These are phyloP conservation scores for Drosophila obscura DNA, from an alignment of 1,140 invertebrate species.

Conservation along the genomic window DNA sequence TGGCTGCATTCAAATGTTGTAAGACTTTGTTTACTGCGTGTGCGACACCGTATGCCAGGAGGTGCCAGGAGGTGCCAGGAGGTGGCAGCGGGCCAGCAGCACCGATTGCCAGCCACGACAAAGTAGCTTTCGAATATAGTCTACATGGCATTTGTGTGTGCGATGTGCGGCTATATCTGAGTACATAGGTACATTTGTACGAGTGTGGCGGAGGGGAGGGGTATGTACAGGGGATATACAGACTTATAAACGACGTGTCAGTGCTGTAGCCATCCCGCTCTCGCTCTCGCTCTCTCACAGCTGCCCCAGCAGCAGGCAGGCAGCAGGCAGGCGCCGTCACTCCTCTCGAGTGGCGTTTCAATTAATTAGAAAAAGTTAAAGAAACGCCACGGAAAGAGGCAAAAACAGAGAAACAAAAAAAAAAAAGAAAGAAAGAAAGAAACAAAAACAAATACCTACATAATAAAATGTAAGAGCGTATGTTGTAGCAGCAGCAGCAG, in stretches of 20 bases:
- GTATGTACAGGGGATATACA: no score
- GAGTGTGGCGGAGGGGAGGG: no score
- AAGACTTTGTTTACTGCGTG: conserved; percentile 74
- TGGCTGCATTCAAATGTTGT: conserved; percentile 78
- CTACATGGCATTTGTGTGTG: background rate
- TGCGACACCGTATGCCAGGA: conserved; percentile 37
- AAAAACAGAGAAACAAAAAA: conserved; percentile 4
- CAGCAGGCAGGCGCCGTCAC: conserved; percentile 39
- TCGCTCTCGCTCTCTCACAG: conserved; percentile 10
- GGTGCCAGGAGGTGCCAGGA: background rate
- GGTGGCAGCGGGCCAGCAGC: conserved; percentile 1
- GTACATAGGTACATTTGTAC: conserved; percentile 33
- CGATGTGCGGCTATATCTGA: no score
- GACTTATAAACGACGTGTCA: conserved; percentile 6
- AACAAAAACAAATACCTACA: conserved; percentile 72
- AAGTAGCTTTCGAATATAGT: conserved; percentile 50
- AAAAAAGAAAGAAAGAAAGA: conserved; percentile 26
- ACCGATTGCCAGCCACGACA: conserved; percentile 40
- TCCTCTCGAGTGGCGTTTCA: conserved; percentile 77
- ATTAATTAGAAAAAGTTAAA: conserved; percentile 83
- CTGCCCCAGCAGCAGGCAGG: conserved; percentile 29
- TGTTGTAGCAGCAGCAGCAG: conserved; percentile 53
- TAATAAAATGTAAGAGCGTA: conserved; percentile 80
- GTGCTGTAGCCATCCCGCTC: conserved; percentile 29
- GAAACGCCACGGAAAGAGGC: conserved; percentile 55